phyloP scores from a whole-genome alignment of 2,797 vertebrate genomes.

The Perodicticus potto region DNA sequence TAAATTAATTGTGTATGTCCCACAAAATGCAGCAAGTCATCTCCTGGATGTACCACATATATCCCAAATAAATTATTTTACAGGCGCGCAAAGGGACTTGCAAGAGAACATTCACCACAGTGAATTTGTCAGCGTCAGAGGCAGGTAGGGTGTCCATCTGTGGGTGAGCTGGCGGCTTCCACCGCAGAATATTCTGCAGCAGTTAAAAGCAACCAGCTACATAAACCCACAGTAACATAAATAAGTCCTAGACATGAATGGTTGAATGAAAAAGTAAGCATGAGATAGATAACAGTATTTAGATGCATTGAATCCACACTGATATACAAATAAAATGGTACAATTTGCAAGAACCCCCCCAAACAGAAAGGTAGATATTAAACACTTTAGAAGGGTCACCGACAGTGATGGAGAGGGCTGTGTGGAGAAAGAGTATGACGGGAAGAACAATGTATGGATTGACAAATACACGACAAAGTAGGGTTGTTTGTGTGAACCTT shows the following conservation, averaged over 20 bases:
- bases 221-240: not conserved
- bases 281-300: not conserved
- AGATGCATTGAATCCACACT: not conserved
- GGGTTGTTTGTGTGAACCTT: not conserved
- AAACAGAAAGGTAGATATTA: not conserved
- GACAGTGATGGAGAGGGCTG: not conserved
- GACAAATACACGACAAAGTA: not conserved
- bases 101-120: not conserved
- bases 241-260: not conserved
- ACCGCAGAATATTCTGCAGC: not conserved
- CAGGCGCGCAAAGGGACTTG: not conserved
- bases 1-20: not conserved
- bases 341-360: not conserved
- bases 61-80: not conserved
- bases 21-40: not conserved
- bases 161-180: not conserved
- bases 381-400: not conserved
- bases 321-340: not conserved
- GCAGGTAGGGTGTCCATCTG: not conserved
- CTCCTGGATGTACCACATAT: not conserved
- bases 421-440: not conserved
- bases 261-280: not conserved
- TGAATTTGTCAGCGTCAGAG: not conserved
- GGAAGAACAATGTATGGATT: not conserved
- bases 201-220: not conserved